Base-by-base conservation (phyloP, 1,140 invertebrate species). In the Lerema accius region DNA sequence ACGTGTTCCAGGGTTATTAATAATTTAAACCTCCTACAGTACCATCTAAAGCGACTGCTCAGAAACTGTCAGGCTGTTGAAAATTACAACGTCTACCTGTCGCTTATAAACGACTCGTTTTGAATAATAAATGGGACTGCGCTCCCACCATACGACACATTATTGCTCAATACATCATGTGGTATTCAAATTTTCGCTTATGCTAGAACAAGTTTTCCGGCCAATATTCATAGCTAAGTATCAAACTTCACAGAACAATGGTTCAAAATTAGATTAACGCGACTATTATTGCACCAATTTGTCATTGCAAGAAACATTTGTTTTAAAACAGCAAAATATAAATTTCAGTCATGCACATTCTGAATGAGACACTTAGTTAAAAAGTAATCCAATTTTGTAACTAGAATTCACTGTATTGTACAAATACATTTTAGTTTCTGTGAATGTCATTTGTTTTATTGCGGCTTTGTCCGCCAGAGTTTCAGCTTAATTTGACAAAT, bases 1-100 rank as follows among this genome's bases (percentile, higher is more conserved):
- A 53, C 51, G 67, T 64, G 60, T 62, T 60, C 53, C 55, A 65
- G 55, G 58, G 45, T 59, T 35, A 65, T 80, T 55, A 78, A 78
- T 80, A 80, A 80, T 80, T 71, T 65, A 80, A 66, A 67, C 43
- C 46, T 15, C 66, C 73, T 65, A 63, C 69, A 48, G 51, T 37
- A 28, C 19, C 19, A 32, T 26, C 37, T 58, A 45, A 51, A 14
- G 45, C 16, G 19, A 35, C 23, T 45, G n/a, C 50, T 56, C 28
- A 53, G 28, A 55, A 48, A 13, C 46, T 65, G 39, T 59, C 58
- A 19, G 62, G 45, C 60, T 49, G 39, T 17, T 53, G 35, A 17
- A 35, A 43, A 45, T 40, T 58, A 40, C 43, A 51, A 56, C 40
- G 39, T 59, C 50, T 60, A 56, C 50, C 56, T 51, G 60, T 64